Evolutionary conservation across 2,888 invertebrate genomes (phyloP).

Genomic region (Eupithecia vulgata): DNA sequence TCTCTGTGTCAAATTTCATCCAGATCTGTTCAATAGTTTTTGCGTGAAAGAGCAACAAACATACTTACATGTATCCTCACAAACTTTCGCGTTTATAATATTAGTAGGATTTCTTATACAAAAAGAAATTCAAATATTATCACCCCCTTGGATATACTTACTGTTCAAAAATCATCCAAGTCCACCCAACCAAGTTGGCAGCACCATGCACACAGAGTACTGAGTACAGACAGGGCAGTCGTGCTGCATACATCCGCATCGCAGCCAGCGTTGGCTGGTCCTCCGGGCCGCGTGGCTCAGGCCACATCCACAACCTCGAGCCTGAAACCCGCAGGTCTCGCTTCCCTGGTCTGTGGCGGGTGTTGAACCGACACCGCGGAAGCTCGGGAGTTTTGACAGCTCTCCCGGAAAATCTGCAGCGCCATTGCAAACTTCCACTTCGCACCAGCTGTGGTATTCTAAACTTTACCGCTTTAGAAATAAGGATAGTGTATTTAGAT

Average conservation of each 20-base stretch:
- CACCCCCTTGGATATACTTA: background rate
- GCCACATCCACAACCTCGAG: slow-evolving; percentile 32
- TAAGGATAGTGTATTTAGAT: slow-evolving; percentile 36
- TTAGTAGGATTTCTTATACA: too few species aligned
- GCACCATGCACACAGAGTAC: slow-evolving; percentile 58
- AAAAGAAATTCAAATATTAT: too few species aligned
- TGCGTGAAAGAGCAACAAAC: too few species aligned
- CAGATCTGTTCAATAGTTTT: too few species aligned
- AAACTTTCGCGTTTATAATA: too few species aligned
- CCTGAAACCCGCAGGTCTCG: slow-evolving; percentile 56
- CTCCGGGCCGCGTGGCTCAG: slow-evolving; percentile 48
- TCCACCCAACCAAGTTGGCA: slow-evolving; percentile 10
- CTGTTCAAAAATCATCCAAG: background rate
- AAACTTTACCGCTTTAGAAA: slow-evolving; percentile 42
- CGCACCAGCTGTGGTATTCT: slow-evolving; percentile 44
- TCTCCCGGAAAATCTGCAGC: slow-evolving; percentile 74
- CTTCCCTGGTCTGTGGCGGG: slow-evolving; percentile 54
- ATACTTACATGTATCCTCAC: too few species aligned
- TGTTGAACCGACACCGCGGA: slow-evolving; percentile 70
- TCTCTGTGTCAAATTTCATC: too few species aligned
- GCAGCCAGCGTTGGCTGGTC: slow-evolving; percentile 48
- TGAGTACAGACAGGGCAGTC: slow-evolving; percentile 37
- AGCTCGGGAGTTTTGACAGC: slow-evolving; percentile 72
- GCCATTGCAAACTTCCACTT: slow-evolving; percentile 53
- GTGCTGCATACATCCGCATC: slow-evolving; percentile 53